Evolutionary conservation across 2,888 invertebrate species (phyloP).

Genomic region (Entomobrya proxima): DNA sequence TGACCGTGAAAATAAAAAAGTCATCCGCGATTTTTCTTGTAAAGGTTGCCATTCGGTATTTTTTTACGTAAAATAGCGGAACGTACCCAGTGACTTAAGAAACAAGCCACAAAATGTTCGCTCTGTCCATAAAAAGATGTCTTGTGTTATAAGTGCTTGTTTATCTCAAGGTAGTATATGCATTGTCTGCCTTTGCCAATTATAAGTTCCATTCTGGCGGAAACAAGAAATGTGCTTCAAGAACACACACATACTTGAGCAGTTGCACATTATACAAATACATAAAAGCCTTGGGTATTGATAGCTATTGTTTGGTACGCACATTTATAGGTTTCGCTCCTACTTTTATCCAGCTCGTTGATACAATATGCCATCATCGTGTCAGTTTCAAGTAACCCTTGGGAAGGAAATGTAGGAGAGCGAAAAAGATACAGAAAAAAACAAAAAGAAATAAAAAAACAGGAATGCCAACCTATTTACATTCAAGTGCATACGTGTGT

Average conservation of each 20-base stretch:
- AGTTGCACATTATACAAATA: neutral
- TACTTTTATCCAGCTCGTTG: conserved; percentile 9
- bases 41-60: conserved; percentile 8
- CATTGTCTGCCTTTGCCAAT: conserved; percentile 13
- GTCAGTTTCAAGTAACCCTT: conserved; percentile 49
- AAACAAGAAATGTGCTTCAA: conserved; percentile 15
- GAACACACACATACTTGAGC: conserved; percentile 9
- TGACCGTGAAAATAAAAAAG: conserved; percentile 56
- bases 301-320: conserved; percentile 16
- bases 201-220: conserved; percentile 33
- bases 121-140: neutral
- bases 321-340: conserved; percentile 7
- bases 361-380: conserved; percentile 12
- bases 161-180: too few species aligned
- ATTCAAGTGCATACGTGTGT: conserved; percentile 44
- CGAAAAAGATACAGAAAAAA: too few species aligned
- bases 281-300: neutral
- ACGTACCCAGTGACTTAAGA: conserved; percentile 25
- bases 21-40: conserved; percentile 22
- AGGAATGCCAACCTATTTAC: conserved; percentile 39
- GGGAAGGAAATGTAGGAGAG: too few species aligned
- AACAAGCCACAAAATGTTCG: neutral
- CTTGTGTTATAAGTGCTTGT: too few species aligned
- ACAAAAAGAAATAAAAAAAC: neutral
- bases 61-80: neutral